phyloP scores from a whole-genome alignment of 2,888 invertebrate species.

The Mythimna vitellina region DNA sequence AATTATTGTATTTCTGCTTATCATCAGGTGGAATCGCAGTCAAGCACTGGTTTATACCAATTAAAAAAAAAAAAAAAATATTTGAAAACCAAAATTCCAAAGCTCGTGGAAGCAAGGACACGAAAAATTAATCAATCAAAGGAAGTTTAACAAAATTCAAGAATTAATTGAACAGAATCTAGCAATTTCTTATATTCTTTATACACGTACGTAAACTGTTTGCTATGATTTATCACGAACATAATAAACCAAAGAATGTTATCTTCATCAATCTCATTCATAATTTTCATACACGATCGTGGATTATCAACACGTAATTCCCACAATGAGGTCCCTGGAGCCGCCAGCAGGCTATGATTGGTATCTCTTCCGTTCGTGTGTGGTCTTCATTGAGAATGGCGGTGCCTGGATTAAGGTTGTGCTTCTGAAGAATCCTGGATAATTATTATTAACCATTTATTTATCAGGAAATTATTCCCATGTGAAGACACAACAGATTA shows the following conservation, averaged over 20 bases:
- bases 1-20: too few relatives aligned
- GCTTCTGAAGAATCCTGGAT: not conserved
- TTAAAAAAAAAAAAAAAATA: too few relatives aligned
- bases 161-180: not conserved
- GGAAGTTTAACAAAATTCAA: not conserved
- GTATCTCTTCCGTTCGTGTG: slow-evolving; percentile 67
- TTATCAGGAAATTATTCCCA: too few relatives aligned
- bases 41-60: too few relatives aligned
- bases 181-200: slow-evolving; percentile 1
- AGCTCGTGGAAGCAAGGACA: too few relatives aligned
- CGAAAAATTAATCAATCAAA: too few relatives aligned
- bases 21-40: too few relatives aligned
- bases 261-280: slow-evolving; percentile 52
- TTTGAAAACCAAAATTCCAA: too few relatives aligned
- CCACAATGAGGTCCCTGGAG: slow-evolving; percentile 62
- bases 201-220: slow-evolving; percentile 9
- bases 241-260: slow-evolving; percentile 44
- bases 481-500: too few relatives aligned
- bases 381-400: slow-evolving; percentile 60
- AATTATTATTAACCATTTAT: too few relatives aligned
- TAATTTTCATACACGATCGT: slow-evolving; percentile 52
- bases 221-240: slow-evolving; percentile 31
- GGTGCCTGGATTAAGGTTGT: slow-evolving; percentile 46
- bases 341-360: slow-evolving; percentile 46
- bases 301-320: slow-evolving; percentile 60